Evolutionary conservation across 2,888 invertebrate genomes (phyloP).

Genomic region (Metellina segmentata): DNA sequence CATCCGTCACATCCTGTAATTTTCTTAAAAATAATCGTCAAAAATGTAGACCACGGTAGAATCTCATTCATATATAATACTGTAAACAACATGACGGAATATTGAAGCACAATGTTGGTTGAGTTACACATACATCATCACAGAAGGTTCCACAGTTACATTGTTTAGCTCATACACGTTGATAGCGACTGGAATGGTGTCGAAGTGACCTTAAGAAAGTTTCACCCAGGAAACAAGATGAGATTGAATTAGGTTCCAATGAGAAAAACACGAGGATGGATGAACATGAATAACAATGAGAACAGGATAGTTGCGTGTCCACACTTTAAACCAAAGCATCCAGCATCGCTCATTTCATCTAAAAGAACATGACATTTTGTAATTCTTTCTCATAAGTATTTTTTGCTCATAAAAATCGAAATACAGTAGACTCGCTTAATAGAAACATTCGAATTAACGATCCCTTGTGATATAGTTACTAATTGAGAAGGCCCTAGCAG

Average conservation of each 20-base stretch:
- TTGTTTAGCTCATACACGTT: background rate
- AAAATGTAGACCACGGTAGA: background rate
- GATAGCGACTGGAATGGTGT: background rate
- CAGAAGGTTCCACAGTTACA: background rate
- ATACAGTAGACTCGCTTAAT: too few species aligned
- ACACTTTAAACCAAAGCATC: background rate
- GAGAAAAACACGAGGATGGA: background rate
- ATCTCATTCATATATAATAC: conserved; percentile 36
- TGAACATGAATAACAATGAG: background rate
- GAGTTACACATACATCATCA: conserved; percentile 34
- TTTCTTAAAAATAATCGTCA: background rate
- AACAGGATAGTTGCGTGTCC: background rate
- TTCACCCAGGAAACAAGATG: background rate
- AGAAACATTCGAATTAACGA: too few species aligned
- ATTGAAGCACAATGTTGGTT: conserved; percentile 54
- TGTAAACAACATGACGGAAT: conserved; percentile 66
- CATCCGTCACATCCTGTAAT: background rate
- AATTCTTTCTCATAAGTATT: too few species aligned
- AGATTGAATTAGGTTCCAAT: background rate
- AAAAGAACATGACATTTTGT: background rate
- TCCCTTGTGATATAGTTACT: too few species aligned
- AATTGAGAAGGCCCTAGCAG: too few species aligned
- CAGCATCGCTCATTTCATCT: background rate
- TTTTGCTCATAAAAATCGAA: too few species aligned
- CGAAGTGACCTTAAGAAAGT: background rate